These are phyloP conservation scores for Hemiprocne comata DNA, from an alignment of 2,113 vertebrate species.

Conservation along the genomic window DNA sequence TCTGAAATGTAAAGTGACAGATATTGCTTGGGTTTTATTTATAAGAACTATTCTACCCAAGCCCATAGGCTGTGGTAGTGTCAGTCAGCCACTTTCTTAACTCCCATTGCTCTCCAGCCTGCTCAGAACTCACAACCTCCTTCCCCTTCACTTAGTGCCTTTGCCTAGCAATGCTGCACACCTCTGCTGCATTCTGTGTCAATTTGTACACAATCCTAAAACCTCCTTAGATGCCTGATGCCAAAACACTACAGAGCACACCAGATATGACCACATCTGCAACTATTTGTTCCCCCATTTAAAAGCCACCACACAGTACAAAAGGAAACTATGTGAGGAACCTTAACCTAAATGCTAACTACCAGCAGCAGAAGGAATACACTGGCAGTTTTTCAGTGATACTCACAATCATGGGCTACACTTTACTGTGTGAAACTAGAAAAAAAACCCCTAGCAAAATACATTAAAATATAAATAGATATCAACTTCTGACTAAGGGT, in stretches of 20 bases:
- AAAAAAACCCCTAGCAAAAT: not conserved
- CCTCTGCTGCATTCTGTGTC: not conserved
- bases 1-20: not conserved
- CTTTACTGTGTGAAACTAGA: not conserved
- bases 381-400: not conserved
- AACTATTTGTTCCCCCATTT: not conserved
- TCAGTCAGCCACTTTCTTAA: too few species aligned
- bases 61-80: too few species aligned
- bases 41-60: not conserved
- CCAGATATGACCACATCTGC: not conserved
- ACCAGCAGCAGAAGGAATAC: not conserved
- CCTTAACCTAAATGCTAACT: rapidly evolving
- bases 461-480: not conserved
- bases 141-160: not conserved
- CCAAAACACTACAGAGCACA: not conserved
- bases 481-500: not conserved
- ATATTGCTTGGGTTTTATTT: not conserved
- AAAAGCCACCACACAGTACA: not conserved
- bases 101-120: not conserved
- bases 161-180: rapidly evolving
- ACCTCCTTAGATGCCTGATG: not conserved
- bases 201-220: not conserved
- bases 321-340: not conserved
- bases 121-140: not conserved
- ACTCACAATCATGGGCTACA: not conserved